These are phyloP conservation scores for Seriola dumerili DNA, from an alignment of 2,113 vertebrate genomes.

Conservation along the genomic window DNA sequence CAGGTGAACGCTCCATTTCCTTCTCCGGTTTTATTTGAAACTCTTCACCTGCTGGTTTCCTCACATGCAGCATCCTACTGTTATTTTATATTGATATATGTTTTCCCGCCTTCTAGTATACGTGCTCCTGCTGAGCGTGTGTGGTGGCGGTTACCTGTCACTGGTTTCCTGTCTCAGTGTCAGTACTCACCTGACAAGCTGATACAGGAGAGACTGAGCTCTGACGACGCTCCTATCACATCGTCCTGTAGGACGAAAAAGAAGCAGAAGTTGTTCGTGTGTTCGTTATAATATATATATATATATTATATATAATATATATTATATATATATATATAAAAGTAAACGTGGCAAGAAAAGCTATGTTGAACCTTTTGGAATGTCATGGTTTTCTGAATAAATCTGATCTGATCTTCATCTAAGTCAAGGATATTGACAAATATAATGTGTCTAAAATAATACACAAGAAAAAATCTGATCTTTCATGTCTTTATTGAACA, in stretches of 20 bases:
- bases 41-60: background rate
- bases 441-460: too few species aligned
- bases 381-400: too few species aligned
- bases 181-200: slow-evolving; percentile 85
- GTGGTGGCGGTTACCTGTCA: background rate
- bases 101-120: background rate
- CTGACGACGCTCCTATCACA: slow-evolving; percentile 78
- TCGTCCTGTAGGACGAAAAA: slow-evolving; percentile 75
- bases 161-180: background rate
- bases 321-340: too few species aligned
- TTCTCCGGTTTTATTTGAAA: background rate
- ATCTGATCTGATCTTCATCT: too few species aligned
- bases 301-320: too few species aligned
- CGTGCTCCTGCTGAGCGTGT: background rate
- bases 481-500: too few species aligned
- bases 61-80: background rate
- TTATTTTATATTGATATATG: background rate
- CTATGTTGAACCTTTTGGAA: too few species aligned
- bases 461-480: too few species aligned
- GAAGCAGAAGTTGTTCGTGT: background rate
- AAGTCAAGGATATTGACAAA: too few species aligned
- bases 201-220: slow-evolving; percentile 85
- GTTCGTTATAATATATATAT: background rate
- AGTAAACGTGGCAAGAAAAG: too few species aligned
- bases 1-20: background rate